phyloP scores from a whole-genome alignment of 2,113 vertebrate species.

The Lagopus muta region DNA sequence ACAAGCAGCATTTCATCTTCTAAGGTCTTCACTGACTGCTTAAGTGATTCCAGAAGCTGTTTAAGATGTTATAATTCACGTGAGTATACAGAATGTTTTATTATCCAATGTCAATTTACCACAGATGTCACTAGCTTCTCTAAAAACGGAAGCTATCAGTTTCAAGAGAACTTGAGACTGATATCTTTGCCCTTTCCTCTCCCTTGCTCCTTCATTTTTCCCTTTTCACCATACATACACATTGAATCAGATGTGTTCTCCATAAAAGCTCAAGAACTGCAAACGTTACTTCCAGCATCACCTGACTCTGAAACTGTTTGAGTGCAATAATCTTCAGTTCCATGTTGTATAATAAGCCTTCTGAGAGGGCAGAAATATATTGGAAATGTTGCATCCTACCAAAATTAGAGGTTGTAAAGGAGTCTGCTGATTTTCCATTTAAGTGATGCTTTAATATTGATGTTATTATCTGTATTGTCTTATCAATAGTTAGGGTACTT shows the following conservation, averaged over 20 bases:
- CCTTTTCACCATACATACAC: background rate
- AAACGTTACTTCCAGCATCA: background rate
- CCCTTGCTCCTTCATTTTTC: background rate
- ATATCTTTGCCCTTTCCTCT: background rate
- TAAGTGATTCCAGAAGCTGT: slow-evolving; percentile 16
- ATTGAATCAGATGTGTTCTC: background rate
- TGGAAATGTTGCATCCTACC: background rate
- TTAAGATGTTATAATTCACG: background rate
- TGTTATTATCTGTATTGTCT: background rate
- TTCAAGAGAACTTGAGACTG: background rate
- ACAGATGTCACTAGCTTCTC: background rate
- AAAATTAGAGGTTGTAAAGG: background rate
- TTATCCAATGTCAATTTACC: background rate
- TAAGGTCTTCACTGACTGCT: background rate
- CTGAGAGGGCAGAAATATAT: background rate
- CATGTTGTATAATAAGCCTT: background rate
- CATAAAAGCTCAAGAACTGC: background rate
- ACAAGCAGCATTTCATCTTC: background rate
- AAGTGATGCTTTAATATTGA: background rate
- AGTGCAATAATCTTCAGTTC: background rate
- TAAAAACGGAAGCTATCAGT: background rate
- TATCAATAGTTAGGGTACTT: background rate
- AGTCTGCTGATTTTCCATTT: background rate
- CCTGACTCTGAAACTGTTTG: background rate
- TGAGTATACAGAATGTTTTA: background rate